These are phyloP conservation scores for Cremastinae sp. DNA, from an alignment of 2,888 invertebrate species.

Conservation along the genomic window DNA sequence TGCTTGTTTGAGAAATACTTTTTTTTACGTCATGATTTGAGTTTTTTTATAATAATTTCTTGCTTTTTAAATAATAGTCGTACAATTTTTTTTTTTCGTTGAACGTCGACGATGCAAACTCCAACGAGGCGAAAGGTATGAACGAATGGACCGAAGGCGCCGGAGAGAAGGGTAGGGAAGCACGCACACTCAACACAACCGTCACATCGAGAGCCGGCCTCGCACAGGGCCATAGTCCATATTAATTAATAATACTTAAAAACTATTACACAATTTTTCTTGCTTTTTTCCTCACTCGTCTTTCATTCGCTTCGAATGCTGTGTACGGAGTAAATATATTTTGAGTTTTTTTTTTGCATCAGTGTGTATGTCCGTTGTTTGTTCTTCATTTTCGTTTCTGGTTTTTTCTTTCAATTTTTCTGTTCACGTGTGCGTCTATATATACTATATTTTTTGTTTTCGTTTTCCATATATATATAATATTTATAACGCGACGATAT, in stretches of 20 bases:
- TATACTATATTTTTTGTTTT: slow-evolving; percentile 62
- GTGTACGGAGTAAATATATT: slow-evolving; percentile 15
- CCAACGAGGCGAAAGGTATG: slow-evolving; percentile 48
- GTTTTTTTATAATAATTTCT: slow-evolving; percentile 1
- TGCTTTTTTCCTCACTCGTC: slow-evolving; percentile 7
- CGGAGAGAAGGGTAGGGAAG: slow-evolving; percentile 67
- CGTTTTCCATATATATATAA: slow-evolving; percentile 58
- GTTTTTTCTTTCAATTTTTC: slow-evolving; percentile 11
- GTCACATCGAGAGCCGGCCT: slow-evolving; percentile 79
- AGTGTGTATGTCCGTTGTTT: slow-evolving; percentile 27
- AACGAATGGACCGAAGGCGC: slow-evolving; percentile 10
- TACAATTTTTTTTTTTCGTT: slow-evolving; percentile 11
- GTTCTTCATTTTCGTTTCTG: slow-evolving; percentile 23
- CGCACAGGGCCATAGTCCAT: slow-evolving; percentile 75
- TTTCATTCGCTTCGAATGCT: slow-evolving; percentile 47
- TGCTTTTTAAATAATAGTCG: too few species aligned
- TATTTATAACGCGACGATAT: slow-evolving; percentile 58
- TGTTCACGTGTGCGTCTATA: slow-evolving; percentile 52
- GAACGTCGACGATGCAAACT: slow-evolving; percentile 30
- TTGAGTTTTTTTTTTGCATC: slow-evolving; percentile 43
- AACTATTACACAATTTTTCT: slow-evolving; percentile 77
- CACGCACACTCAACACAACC: slow-evolving; percentile 79
- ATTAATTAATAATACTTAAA: slow-evolving; percentile 74
- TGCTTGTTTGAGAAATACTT: too few species aligned
- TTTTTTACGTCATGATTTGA: too few species aligned